Evolutionary conservation across 2,888 invertebrate genomes (phyloP).

Genomic region (Corythucha ciliata): DNA sequence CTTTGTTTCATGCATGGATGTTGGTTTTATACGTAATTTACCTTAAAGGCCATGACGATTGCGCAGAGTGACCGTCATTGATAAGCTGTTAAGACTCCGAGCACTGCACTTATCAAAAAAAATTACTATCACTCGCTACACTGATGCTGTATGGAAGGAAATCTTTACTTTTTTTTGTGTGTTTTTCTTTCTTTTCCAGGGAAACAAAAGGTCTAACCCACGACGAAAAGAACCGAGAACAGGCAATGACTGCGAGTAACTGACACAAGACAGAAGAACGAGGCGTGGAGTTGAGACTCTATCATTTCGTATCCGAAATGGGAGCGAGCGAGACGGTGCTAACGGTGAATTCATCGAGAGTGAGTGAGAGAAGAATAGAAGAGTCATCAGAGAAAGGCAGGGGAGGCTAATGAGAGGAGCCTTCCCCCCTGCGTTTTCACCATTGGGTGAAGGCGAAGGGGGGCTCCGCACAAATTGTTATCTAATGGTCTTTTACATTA

Average conservation of each 20-base stretch:
- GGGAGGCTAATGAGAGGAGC: slow-evolving; percentile 28
- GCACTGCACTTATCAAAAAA: too few relatives aligned
- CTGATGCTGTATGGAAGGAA: too few relatives aligned
- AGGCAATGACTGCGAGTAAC: slow-evolving; percentile 28
- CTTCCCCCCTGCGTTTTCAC: slow-evolving; percentile 14
- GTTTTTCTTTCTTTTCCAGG: too few relatives aligned
- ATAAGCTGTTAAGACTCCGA: too few relatives aligned
- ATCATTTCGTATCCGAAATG: slow-evolving; percentile 30
- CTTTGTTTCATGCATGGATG: too few relatives aligned
- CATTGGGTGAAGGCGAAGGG: too few relatives aligned
- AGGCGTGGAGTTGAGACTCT: slow-evolving; percentile 24
- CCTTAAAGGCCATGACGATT: too few relatives aligned
- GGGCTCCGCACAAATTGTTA: slow-evolving; percentile 32
- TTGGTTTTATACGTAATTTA: too few relatives aligned
- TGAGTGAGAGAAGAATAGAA: slow-evolving; percentile 22
- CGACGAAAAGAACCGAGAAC: slow-evolving; percentile 25
- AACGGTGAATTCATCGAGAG: slow-evolving; percentile 13
- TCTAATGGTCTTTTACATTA: slow-evolving; percentile 33
- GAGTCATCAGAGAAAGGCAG: slow-evolving; percentile 26
- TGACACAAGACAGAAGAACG: slow-evolving; percentile 27
- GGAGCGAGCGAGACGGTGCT: slow-evolving; percentile 21
- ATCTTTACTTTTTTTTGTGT: too few relatives aligned
- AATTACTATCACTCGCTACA: too few relatives aligned
- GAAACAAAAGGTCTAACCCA: too few relatives aligned
- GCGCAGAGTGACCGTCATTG: too few relatives aligned